These are phyloP conservation scores for Brachionichthys hirsutus DNA, from an alignment of 2,113 vertebrate genomes.

Conservation along the genomic window DNA sequence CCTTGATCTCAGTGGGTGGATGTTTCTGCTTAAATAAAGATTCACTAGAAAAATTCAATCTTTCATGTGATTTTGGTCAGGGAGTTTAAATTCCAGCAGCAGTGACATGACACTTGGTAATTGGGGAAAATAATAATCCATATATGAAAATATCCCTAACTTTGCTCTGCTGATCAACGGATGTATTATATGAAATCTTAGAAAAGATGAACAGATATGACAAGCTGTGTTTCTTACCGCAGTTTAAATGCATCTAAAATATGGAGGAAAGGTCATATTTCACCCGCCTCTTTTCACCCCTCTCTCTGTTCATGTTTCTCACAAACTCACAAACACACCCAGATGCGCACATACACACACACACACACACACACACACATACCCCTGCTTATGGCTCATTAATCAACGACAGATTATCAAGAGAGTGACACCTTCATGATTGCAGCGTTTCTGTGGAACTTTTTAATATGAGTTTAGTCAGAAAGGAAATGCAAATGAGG, in stretches of 20 bases:
- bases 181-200: neutral
- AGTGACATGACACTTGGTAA: no score
- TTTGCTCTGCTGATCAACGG: no score
- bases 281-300: neutral
- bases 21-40: no score
- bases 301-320: neutral
- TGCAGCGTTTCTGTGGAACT: constrained; percentile 52
- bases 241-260: constrained; percentile 11
- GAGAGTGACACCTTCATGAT: constrained; percentile 69
- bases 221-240: constrained; percentile 7
- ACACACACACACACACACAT: constrained; percentile 13
- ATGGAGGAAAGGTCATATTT: constrained; percentile 11
- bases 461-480: constrained; percentile 56
- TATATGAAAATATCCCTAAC: no score
- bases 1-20: no score
- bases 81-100: no score
- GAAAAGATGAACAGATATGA: neutral
- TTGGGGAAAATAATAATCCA: no score
- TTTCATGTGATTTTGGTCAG: no score
- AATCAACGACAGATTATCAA: constrained; percentile 72
- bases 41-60: no score
- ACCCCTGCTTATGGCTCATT: constrained; percentile 55
- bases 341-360: constrained; percentile 2
- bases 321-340: constrained; percentile 5
- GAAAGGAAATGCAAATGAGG: constrained; percentile 56